phyloP scores from a whole-genome alignment of 2,888 invertebrate genomes.

The Griposia aprilina region DNA sequence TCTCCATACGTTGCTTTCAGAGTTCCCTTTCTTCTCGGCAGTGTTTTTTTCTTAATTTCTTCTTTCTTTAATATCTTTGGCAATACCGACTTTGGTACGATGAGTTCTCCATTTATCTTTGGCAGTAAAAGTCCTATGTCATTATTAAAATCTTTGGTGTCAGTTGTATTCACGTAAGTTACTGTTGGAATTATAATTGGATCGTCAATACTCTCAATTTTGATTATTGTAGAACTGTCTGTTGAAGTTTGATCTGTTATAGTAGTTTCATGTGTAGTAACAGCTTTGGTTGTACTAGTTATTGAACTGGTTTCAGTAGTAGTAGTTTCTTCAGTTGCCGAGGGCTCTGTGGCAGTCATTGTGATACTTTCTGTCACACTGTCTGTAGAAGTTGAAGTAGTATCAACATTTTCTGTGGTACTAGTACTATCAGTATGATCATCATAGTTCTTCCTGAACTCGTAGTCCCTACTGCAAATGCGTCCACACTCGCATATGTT shows the following conservation, averaged over 20 bases:
- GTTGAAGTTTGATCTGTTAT: slow-evolving; percentile 38
- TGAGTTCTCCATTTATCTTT: slow-evolving; percentile 79
- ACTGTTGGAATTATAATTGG: slow-evolving; percentile 83
- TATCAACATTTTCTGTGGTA: slow-evolving; percentile 52
- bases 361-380: slow-evolving; percentile 40
- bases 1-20: slow-evolving; percentile 89
- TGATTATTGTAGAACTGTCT: slow-evolving; percentile 36
- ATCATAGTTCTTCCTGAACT: slow-evolving; percentile 79
- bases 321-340: slow-evolving; percentile 37
- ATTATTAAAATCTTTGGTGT: slow-evolving; percentile 77
- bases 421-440: slow-evolving; percentile 57
- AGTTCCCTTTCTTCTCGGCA: slow-evolving; percentile 87
- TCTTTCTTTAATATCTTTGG: slow-evolving; percentile 79
- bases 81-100: slow-evolving; percentile 78
- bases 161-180: slow-evolving; percentile 72
- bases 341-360: slow-evolving; percentile 39
- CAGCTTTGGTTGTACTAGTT: slow-evolving; percentile 22
- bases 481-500: slow-evolving; percentile 90
- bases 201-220: slow-evolving; percentile 67
- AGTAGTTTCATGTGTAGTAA: slow-evolving; percentile 46
- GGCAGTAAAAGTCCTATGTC: slow-evolving; percentile 76
- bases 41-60: slow-evolving; percentile 81
- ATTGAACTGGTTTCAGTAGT: slow-evolving; percentile 35
- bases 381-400: slow-evolving; percentile 53
- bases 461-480: slow-evolving; percentile 86